A percentile compares a stretch with the other conserved stretches of the same genome.
Evolutionary conservation across 2,888 invertebrate species (phyloP).

Genomic region (Drosophila picticornis): DNA sequence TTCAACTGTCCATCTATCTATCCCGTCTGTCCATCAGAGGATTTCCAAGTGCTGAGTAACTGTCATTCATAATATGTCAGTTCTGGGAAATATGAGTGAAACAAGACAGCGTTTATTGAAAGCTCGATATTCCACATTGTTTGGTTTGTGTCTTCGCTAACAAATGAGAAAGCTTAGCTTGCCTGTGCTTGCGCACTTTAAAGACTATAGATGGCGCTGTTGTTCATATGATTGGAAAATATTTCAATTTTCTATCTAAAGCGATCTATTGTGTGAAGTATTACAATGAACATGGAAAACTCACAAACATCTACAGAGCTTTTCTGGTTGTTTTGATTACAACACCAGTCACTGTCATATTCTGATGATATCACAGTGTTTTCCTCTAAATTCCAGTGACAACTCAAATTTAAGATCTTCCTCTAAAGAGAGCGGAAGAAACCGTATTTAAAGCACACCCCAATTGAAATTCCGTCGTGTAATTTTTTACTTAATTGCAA

Average conservation of each 20-base stretch:
- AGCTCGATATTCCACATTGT: not conserved
- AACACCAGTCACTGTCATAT: not conserved
- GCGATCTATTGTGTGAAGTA: not conserved
- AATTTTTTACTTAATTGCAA: conserved; percentile 67
- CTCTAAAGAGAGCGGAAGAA: not conserved
- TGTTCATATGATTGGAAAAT: not conserved
- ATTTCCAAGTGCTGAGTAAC: conserved; percentile 35
- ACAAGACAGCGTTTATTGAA: not conserved
- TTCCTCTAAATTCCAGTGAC: not conserved
- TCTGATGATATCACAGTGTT: not conserved
- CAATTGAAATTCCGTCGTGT: conserved; percentile 9
- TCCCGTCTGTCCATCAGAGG: not conserved
- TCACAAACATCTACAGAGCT: not conserved
- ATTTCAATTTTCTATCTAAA: not conserved
- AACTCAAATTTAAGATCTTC: not conserved
- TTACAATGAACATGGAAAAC: not conserved
- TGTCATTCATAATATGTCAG: conserved; percentile 70
- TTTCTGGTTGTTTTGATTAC: not conserved
- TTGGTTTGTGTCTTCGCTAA: conserved; percentile 8
- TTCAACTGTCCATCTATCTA: not conserved
- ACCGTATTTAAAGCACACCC: conserved; percentile 6
- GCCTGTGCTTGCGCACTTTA: not conserved
- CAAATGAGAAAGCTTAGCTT: not conserved
- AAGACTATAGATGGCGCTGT: conserved; percentile 4
- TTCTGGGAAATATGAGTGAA: conserved; percentile 9